Evolutionary conservation across 2,888 invertebrate genomes (phyloP), one percentile per base, ranked within the genome.

Genomic region (Torymus texanus): DNA sequence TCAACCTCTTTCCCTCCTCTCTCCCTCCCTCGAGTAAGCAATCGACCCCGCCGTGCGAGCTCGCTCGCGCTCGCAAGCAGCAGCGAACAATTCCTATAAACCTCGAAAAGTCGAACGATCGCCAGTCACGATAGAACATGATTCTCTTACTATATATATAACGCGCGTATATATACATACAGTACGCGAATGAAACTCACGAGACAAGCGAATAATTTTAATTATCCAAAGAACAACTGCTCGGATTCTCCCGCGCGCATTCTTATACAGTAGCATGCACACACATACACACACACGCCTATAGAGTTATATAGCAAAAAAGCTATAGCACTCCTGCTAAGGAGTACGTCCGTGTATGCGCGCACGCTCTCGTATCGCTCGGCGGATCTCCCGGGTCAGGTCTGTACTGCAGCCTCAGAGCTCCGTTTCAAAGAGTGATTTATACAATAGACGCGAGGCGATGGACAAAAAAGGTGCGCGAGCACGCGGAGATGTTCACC

Each of bases 361-460:
- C 18, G 29, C 29, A 8, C 8, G 8, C 41, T 14, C 50, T n/a
- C 21, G n/a, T 63, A 75, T 63, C 16, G 24, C 13, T 13, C n/a
- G 51, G 10, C 24, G 14, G 13, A 58, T 18, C 53, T 75, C 67
- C 51, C 12, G 29, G 66, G 50, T 10, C 24, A 41, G n/a, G 29
- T 13, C 16, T 50, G n/a, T 18, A 59, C 50, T 41, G 58, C 21
- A 58, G 16, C 24, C n/a, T 13, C 55, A 58, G 41, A 58, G 41
- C 14, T 67, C 51, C 29, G 55, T 75, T 67, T 61, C 68, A 76
- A 58, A 51, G 51, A 70, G 58, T 65, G 14, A 71, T 77, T 77
- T 65, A 41, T 41, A 77, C 62, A 76, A 70, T 76, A 76, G 63
- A 59, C 50, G 41, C 62, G 50, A 13, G 16, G 2, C 41, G 55